Percentiles rank a stretch among this genome's conserved stretches.
Conservation (phyloP, 2,113 vertebrate genomes). For the Nanorana parkeri region DNA sequence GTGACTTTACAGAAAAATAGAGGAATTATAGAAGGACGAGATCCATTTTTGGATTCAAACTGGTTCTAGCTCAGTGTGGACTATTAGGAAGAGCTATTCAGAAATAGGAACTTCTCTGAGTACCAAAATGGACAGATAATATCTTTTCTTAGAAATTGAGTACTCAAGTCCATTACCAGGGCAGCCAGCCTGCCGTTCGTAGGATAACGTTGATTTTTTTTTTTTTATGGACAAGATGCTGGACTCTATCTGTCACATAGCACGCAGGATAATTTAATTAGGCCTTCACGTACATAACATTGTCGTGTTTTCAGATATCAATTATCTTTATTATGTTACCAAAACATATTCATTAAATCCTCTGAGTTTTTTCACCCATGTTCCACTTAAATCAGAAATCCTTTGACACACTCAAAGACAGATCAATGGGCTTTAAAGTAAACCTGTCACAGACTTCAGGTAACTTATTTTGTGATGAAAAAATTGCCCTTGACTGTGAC, state of each 20-base stretch:
- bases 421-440: too few species aligned
- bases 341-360: not conserved
- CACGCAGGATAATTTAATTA: not conserved
- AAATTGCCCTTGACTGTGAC: too few species aligned
- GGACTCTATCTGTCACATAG: not conserved
- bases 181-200: not conserved
- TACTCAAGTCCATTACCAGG: conserved; percentile 17
- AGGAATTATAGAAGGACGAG: too few species aligned
- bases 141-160: conserved; percentile 16
- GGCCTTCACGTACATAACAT: not conserved
- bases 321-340: not conserved
- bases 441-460: too few species aligned
- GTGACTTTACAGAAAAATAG: too few species aligned
- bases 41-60: too few species aligned
- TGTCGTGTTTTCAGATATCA: not conserved
- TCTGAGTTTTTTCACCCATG: not conserved
- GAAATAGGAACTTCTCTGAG: not conserved
- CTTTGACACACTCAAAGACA: too few species aligned
- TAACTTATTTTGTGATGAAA: too few species aligned
- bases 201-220: not conserved
- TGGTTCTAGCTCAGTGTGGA: too few species aligned
- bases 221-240: not conserved
- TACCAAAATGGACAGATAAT: conserved; percentile 8
- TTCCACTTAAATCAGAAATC: too few species aligned
- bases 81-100: too few species aligned